Percentiles rank a stretch among this genome's conserved stretches.
These are phyloP conservation scores for Siphlonurus alternatus DNA, from an alignment of 2,888 invertebrate species.

Conservation along the genomic window DNA sequence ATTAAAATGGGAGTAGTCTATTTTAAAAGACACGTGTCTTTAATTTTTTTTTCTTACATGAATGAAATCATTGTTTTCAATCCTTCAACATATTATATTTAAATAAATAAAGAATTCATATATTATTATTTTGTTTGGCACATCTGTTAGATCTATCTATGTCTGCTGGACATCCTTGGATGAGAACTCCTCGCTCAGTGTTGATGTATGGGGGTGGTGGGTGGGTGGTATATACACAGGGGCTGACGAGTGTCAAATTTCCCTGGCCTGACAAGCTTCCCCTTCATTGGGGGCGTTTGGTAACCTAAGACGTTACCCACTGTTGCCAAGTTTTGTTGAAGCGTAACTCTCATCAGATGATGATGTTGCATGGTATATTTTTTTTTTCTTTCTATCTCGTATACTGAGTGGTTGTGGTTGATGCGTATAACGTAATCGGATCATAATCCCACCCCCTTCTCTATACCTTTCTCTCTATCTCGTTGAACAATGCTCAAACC, in stretches of 20 bases:
- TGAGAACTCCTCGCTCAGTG: background rate
- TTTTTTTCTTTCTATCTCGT: no score
- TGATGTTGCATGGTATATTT: background rate
- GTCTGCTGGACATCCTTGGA: no score
- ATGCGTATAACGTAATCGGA: background rate
- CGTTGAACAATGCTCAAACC: background rate
- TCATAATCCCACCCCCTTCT: background rate
- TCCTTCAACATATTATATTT: no score
- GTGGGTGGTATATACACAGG: background rate
- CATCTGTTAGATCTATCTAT: no score
- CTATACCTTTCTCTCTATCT: background rate
- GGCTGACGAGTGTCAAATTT: background rate
- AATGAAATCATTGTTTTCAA: no score
- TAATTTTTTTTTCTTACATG: no score
- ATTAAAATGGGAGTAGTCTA: no score
- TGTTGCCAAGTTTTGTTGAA: background rate
- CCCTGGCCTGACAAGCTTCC: background rate
- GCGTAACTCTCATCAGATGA: background rate
- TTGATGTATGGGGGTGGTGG: background rate
- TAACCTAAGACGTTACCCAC: background rate
- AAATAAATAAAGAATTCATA: no score
- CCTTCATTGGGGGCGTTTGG: background rate
- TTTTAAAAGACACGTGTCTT: no score
- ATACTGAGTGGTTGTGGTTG: background rate
- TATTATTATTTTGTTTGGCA: no score